phyloP scores from a whole-genome alignment of 2,797 vertebrate species.

The Neoniphon sammara region DNA sequence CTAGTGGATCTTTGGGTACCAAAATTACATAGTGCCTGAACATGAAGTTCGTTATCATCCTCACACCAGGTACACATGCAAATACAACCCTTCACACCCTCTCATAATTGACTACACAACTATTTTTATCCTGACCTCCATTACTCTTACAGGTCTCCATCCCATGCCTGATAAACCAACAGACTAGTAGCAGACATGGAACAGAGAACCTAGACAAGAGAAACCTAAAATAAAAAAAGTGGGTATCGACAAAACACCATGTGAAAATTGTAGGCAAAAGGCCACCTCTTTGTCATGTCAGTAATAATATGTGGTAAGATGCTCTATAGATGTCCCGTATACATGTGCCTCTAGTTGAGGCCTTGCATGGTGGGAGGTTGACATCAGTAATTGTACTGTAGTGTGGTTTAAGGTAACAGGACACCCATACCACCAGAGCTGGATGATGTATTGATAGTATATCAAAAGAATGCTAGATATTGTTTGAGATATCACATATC shows the following conservation, averaged over 20 bases:
- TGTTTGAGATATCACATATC: too few relatives aligned
- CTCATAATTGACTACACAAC: too few relatives aligned
- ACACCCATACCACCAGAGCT: not conserved
- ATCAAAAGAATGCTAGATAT: too few relatives aligned
- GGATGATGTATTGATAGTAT: too few relatives aligned
- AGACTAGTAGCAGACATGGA: too few relatives aligned
- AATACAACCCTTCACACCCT: too few relatives aligned
- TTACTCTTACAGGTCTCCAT: too few relatives aligned
- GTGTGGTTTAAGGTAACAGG: not conserved
- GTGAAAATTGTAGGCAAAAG: not conserved
- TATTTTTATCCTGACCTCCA: not conserved
- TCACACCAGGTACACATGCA: too few relatives aligned
- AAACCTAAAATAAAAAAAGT: too few relatives aligned
- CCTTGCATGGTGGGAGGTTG: not conserved
- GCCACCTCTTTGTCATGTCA: not conserved
- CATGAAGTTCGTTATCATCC: not conserved
- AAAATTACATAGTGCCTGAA: not conserved
- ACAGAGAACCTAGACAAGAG: not conserved
- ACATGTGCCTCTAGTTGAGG: not conserved
- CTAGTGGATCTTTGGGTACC: not conserved
- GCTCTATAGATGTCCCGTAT: not conserved
- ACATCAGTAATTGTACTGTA: not conserved
- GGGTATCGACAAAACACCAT: not conserved
- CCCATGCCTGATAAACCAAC: conserved; percentile 7
- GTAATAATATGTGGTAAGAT: not conserved